A percentile compares a stretch with the other conserved stretches of the same genome.
phyloP scores from a whole-genome alignment of 2,797 vertebrate genomes.

The Tokudaia muenninki region DNA sequence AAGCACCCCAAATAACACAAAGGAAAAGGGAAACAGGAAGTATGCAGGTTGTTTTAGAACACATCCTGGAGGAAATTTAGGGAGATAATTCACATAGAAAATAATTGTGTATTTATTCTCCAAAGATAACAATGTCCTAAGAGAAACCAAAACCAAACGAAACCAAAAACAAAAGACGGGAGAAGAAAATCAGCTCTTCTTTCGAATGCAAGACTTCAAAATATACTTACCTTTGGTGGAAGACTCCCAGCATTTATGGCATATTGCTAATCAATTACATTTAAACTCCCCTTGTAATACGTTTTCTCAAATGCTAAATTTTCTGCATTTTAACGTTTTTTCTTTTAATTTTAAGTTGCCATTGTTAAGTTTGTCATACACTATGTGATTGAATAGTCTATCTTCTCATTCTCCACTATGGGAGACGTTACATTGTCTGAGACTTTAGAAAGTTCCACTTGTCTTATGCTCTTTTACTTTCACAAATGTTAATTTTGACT shows the following conservation, averaged over 20 bases:
- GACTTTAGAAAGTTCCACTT: not conserved
- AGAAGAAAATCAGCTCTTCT: not conserved
- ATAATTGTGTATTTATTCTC: not conserved
- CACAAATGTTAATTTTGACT: not conserved
- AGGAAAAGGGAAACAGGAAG: not conserved
- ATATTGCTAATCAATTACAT: not conserved
- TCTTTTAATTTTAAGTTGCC: not conserved
- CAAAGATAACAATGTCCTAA: not conserved
- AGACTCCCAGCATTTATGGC: not conserved
- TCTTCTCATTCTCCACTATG: not conserved
- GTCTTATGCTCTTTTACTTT: not conserved
- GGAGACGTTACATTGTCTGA: not conserved
- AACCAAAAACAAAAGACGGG: not conserved
- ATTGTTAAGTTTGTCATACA: not conserved
- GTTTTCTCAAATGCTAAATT: not conserved
- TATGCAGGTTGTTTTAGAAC: not conserved
- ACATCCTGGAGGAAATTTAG: not conserved
- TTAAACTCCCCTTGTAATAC: not conserved
- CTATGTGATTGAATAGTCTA: not conserved
- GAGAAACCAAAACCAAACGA: not conserved
- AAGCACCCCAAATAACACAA: not conserved
- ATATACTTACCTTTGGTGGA: not conserved
- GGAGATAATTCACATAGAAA: not conserved
- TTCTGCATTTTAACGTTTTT: not conserved
- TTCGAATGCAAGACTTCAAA: not conserved